A percentile compares a stretch with the other conserved stretches of the same genome.
Conservation (phyloP, 2,888 invertebrate genomes). For the Aphidoletes aphidimyza region DNA sequence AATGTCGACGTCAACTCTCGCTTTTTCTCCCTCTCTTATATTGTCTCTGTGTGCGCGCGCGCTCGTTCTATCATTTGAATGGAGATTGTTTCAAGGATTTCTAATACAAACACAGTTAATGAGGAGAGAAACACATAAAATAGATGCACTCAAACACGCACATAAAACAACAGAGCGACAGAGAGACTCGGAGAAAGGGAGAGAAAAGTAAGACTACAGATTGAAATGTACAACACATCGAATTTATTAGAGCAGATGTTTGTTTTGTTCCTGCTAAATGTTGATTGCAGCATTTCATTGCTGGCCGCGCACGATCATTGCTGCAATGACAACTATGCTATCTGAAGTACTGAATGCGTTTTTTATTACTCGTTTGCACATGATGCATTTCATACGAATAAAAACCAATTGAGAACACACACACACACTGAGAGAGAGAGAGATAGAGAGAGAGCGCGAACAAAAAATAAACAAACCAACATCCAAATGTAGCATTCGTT, state of each 20-base stretch:
- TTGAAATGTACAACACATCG: background rate
- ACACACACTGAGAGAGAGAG: background rate
- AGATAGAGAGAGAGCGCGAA: background rate
- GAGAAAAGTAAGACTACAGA: too few species aligned
- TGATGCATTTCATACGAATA: too few species aligned
- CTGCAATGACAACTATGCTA: too few species aligned
- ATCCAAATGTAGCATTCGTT: background rate
- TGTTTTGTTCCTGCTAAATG: background rate
- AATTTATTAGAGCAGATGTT: conserved; percentile 26
- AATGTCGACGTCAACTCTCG: too few species aligned
- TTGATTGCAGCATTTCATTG: background rate
- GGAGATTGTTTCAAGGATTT: background rate
- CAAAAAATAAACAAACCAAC: background rate
- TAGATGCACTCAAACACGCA: background rate
- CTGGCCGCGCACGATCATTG: too few species aligned
- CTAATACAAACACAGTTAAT: background rate
- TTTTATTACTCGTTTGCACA: too few species aligned
- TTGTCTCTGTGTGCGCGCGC: too few species aligned
- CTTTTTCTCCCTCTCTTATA: background rate
- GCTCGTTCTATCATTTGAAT: background rate
- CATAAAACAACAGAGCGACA: background rate
- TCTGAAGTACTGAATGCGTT: too few species aligned
- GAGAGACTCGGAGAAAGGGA: background rate
- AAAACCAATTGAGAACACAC: too few species aligned
- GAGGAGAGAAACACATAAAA: background rate